Percentiles rank a stretch among this genome's conserved stretches.
Conservation (phyloP, 2,113 vertebrate genomes). For the Myxocyprinus asiaticus region DNA sequence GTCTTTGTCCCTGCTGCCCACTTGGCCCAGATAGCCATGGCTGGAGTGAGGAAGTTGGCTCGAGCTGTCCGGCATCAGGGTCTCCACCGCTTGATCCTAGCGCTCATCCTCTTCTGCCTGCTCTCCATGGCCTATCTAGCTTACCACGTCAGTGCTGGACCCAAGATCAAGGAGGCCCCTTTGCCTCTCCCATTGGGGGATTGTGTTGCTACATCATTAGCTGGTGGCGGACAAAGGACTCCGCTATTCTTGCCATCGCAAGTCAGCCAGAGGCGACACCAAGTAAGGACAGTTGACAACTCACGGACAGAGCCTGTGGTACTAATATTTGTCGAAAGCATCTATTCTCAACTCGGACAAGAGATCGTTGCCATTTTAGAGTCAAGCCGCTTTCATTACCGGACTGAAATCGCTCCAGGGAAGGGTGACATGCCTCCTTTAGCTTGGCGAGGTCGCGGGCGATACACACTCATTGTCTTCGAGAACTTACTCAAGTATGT, state of each 20-base stretch:
- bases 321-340: conserved; percentile 86
- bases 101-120: conserved; percentile 86
- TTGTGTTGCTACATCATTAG: conserved; percentile 70
- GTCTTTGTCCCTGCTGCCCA: background rate
- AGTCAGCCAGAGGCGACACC: conserved; percentile 64
- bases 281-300: conserved; percentile 72
- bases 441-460: conserved; percentile 80
- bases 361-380: conserved; percentile 88
- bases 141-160: conserved; percentile 84
- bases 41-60: conserved; percentile 82
- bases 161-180: conserved; percentile 85
- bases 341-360: conserved; percentile 87
- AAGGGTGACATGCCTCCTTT: conserved; percentile 86
- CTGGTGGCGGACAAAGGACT: conserved; percentile 51
- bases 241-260: conserved; percentile 60
- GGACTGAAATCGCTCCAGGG: conserved; percentile 84
- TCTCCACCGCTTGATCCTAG: conserved; percentile 83
- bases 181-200: conserved; percentile 79
- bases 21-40: conserved; percentile 79
- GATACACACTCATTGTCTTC: conserved; percentile 83
- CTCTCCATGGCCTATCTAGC: conserved; percentile 86
- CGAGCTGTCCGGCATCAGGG: conserved; percentile 83
- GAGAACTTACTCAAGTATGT: conserved; percentile 89
- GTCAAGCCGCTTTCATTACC: conserved; percentile 85
- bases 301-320: conserved; percentile 82